phyloP scores from a whole-genome alignment of 2,113 vertebrate genomes.

The Podocnemis expansa region DNA sequence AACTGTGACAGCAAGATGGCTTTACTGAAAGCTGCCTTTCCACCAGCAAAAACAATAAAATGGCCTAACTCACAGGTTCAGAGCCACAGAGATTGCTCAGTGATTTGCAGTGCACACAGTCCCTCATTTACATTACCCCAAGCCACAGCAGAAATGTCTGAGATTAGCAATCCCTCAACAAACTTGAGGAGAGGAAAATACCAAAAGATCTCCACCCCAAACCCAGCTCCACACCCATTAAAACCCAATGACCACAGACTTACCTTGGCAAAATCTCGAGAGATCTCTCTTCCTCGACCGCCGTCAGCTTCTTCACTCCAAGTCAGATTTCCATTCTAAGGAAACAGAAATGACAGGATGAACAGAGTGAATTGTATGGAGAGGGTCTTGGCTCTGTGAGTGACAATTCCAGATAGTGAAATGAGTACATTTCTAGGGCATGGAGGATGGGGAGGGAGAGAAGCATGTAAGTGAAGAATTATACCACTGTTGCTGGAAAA shows the following conservation, averaged over 20 bases:
- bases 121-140: background rate
- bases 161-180: accelerated
- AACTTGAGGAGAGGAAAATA: background rate
- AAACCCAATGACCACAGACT: background rate
- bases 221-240: background rate
- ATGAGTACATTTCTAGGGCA: accelerated
- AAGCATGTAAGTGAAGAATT: background rate
- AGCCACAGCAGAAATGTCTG: accelerated
- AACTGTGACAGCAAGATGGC: background rate
- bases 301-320: conserved; percentile 90
- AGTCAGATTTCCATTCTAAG: conserved; percentile 82
- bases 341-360: background rate
- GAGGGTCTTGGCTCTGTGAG: background rate
- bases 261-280: conserved; percentile 96
- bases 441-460: accelerated
- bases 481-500: too few species aligned
- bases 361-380: accelerated
- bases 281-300: conserved; percentile 88
- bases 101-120: background rate
- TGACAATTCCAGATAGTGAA: accelerated
- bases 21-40: background rate
- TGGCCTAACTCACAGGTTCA: background rate
- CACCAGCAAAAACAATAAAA: background rate
- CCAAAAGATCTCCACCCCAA: background rate
- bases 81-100: background rate